These are phyloP conservation scores for Plotosus lineatus DNA, from an alignment of 2,113 vertebrate genomes.

Conservation along the genomic window DNA sequence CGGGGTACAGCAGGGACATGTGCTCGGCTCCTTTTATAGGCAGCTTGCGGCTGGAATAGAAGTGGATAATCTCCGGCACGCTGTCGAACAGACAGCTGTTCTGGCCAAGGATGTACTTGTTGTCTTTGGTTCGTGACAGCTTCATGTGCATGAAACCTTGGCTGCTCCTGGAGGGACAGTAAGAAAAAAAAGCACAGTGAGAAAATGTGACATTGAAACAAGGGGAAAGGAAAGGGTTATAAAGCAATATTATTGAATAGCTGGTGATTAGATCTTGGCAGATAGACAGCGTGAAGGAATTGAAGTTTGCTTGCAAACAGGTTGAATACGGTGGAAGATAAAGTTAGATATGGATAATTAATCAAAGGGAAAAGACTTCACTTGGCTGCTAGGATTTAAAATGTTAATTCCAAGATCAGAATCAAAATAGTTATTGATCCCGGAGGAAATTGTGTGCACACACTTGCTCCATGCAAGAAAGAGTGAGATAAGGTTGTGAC, in stretches of 20 bases:
- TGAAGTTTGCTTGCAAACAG: conserved; percentile 53
- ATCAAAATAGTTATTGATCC: no score
- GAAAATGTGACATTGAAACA: neutral
- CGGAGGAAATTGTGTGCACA: no score
- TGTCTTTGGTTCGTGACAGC: conserved; percentile 92
- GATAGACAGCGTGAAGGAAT: neutral
- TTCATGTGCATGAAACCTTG: conserved; percentile 99
- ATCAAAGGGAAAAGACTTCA: conserved; percentile 56
- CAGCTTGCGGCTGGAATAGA: conserved; percentile 96
- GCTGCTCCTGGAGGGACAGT: conserved; percentile 83
- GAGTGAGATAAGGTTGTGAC: no score
- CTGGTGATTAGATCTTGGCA: conserved; percentile 25
- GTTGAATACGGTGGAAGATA: conserved; percentile 52
- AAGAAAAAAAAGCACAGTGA: conserved; percentile 14
- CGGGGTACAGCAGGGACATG: conserved; percentile 96
- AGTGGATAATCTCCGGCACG: conserved; percentile 93
- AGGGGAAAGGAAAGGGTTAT: neutral
- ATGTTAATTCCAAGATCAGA: conserved; percentile 67
- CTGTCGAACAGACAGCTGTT: conserved; percentile 96
- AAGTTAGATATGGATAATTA: conserved; percentile 59
- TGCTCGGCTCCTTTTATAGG: conserved; percentile 98
- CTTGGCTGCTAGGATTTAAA: conserved; percentile 58
- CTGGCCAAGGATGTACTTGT: conserved; percentile 94
- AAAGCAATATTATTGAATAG: neutral
- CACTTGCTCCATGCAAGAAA: no score